Evolutionary conservation across 2,113 vertebrate species (phyloP).

Genomic region (Sclerurus mexicanus): DNA sequence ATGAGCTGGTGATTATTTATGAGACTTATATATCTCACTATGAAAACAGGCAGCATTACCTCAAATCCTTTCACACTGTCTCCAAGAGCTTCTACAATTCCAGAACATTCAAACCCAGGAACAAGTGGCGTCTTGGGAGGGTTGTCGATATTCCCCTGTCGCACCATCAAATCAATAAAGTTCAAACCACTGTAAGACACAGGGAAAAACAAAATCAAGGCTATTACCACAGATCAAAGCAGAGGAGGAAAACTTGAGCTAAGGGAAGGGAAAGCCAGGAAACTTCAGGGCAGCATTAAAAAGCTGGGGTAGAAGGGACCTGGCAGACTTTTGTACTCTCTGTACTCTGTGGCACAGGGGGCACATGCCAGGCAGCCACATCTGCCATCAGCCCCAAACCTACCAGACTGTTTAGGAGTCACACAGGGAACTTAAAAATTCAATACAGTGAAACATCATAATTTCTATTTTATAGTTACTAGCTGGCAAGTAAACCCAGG

Average conservation of each 20-base stretch:
- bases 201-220: background rate
- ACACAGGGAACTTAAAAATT: background rate
- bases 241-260: background rate
- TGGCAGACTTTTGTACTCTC: background rate
- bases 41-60: constrained; percentile 71
- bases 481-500: background rate
- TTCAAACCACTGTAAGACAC: constrained; percentile 87
- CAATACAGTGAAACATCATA: background rate
- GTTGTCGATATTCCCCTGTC: constrained; percentile 96
- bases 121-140: constrained; percentile 94
- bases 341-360: background rate
- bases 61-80: constrained; percentile 90
- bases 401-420: background rate
- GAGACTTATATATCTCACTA: background rate
- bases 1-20: background rate
- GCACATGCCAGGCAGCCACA: background rate
- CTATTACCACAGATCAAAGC: background rate
- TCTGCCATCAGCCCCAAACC: background rate
- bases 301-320: background rate
- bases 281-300: background rate
- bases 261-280: background rate
- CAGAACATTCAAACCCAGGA: constrained; percentile 96
- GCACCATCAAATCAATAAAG: constrained; percentile 97
- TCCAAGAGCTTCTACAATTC: constrained; percentile 92
- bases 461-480: background rate